A percentile compares a stretch with the other conserved stretches of the same genome.
phyloP scores from a whole-genome alignment of 2,888 invertebrate species.

The Lymantria monacha region DNA sequence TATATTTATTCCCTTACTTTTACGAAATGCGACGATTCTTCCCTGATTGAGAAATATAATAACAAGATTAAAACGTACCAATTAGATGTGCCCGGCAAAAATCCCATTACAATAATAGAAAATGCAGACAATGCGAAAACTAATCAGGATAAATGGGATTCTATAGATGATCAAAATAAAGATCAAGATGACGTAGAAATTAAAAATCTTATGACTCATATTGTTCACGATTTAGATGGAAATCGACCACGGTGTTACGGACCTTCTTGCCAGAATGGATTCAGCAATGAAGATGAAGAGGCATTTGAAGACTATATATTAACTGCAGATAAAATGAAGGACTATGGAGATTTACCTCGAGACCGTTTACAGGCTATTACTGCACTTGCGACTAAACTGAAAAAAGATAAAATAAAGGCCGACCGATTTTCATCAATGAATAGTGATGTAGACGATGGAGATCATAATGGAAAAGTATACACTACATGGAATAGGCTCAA shows the following conservation, averaged over 20 bases:
- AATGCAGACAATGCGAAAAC: conserved; percentile 43
- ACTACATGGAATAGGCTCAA: conserved; percentile 79
- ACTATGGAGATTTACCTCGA: conserved; percentile 59
- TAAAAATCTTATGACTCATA: conserved; percentile 68
- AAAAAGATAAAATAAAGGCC: conserved; percentile 67
- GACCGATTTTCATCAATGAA: conserved; percentile 43
- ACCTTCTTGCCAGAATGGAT: conserved; percentile 70
- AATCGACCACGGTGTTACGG: conserved; percentile 69
- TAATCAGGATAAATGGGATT: conserved; percentile 43
- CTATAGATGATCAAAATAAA: conserved; percentile 39
- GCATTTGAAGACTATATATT: conserved; percentile 83
- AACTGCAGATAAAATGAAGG: conserved; percentile 82
- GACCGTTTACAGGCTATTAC: conserved; percentile 72
- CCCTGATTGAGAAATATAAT: conserved; percentile 60
- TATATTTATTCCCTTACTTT: conserved; percentile 52
- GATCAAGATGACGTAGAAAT: conserved; percentile 56
- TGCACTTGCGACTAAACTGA: conserved; percentile 70
- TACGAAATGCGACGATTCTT: conserved; percentile 54
- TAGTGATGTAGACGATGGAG: conserved; percentile 33
- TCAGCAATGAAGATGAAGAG: conserved; percentile 60
- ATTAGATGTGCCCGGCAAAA: conserved; percentile 80
- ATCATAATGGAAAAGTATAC: conserved; percentile 58
- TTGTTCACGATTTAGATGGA: conserved; percentile 64
- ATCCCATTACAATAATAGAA: conserved; percentile 83
- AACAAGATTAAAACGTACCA: conserved; percentile 76